Evolutionary conservation across 2,888 invertebrate genomes (phyloP).

Genomic region (Eupithecia subumbrata): DNA sequence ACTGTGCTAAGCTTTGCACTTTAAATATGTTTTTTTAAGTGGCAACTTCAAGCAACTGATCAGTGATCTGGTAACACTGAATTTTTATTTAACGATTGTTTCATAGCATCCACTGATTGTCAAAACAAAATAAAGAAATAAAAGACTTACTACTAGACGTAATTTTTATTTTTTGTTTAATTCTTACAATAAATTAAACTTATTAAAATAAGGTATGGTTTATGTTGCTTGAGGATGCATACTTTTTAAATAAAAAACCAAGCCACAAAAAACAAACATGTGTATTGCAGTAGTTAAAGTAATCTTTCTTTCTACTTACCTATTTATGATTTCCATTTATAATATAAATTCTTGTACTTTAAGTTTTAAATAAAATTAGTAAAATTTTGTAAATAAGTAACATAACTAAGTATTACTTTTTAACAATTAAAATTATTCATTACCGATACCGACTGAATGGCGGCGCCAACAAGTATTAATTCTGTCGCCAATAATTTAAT

Average conservation of each 20-base stretch:
- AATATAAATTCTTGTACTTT: background rate
- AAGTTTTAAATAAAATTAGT: background rate
- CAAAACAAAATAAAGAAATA: background rate
- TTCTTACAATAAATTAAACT: too few relatives aligned
- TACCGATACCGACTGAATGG: background rate
- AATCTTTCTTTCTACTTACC: background rate
- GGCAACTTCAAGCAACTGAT: background rate
- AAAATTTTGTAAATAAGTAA: background rate
- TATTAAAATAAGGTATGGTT: too few relatives aligned
- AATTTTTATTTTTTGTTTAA: too few relatives aligned
- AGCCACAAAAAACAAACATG: background rate
- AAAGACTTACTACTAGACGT: background rate
- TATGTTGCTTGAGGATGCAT: background rate
- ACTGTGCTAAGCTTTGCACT: slow-evolving; percentile 45
- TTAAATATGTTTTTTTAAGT: background rate
- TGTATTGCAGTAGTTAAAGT: background rate
- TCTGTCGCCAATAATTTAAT: background rate
- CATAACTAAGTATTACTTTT: background rate
- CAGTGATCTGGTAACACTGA: background rate
- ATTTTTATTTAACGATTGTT: background rate
- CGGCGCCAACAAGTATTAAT: background rate
- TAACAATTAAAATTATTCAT: background rate
- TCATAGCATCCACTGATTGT: background rate
- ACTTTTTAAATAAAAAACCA: background rate
- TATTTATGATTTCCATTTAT: background rate